phyloP scores from a whole-genome alignment of 2,888 invertebrate genomes.

The Meloe dianella region DNA sequence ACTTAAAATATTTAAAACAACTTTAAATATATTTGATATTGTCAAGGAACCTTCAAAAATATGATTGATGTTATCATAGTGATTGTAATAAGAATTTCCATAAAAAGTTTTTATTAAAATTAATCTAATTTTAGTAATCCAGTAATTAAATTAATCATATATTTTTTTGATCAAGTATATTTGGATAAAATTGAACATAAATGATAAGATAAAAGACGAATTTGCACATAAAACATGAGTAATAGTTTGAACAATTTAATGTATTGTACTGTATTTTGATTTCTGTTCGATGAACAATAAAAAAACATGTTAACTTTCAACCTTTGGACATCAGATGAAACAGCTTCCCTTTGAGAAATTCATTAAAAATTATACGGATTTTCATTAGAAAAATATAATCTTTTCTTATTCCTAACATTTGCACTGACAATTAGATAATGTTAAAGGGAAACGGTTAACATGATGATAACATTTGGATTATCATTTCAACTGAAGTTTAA shows the following conservation, averaged over 20 bases:
- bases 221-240: constrained; percentile 8
- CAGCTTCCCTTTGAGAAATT: not conserved
- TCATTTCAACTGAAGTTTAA: constrained; percentile 1
- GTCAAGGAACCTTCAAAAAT: not conserved
- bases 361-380: not conserved
- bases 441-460: constrained; percentile 3
- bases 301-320: constrained; percentile 1
- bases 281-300: constrained; percentile 1
- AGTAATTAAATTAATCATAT: not conserved
- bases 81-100: not conserved
- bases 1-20: not conserved
- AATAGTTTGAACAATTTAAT: not conserved
- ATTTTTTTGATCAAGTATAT: not conserved
- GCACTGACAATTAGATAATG: not conserved
- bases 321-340: not conserved
- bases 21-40: not conserved
- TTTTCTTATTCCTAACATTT: not conserved
- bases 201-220: constrained; percentile 11
- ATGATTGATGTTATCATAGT: not conserved
- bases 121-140: not conserved
- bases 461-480: constrained; percentile 8
- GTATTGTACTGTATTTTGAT: not conserved
- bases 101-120: not conserved
- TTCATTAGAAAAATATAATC: not conserved
- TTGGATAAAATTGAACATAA: not conserved